Evolutionary conservation across 1,140 invertebrate genomes (phyloP).

Genomic region (Solenopsis invicta): DNA sequence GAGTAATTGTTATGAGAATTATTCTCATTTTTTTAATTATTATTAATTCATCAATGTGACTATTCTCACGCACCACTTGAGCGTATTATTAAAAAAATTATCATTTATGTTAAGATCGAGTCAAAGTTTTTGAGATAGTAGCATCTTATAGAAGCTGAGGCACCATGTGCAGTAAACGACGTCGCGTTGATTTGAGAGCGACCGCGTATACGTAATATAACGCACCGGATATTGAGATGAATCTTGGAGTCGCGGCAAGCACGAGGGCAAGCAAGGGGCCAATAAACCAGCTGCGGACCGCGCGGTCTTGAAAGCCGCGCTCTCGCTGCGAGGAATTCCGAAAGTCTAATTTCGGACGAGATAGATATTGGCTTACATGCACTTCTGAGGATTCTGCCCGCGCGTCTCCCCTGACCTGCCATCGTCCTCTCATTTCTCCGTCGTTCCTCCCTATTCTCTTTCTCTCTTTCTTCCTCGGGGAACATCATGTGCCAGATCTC

Average conservation of each 20-base stretch:
- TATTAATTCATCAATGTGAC: not conserved
- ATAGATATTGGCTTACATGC: conserved; percentile 79
- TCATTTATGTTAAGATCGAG: not conserved
- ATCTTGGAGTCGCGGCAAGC: conserved; percentile 18
- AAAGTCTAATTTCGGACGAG: conserved; percentile 80
- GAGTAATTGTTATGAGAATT: not conserved
- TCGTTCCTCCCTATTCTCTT: conserved; percentile 42
- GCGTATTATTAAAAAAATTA: not conserved
- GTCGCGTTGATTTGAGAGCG: not conserved
- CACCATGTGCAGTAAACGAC: not conserved
- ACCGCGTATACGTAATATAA: not conserved
- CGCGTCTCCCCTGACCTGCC: not conserved
- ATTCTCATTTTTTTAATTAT: not conserved
- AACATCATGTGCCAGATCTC: conserved; percentile 67
- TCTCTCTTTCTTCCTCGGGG: conserved; percentile 23
- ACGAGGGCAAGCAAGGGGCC: conserved; percentile 58
- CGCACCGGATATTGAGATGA: conserved; percentile 43
- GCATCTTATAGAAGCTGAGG: not conserved
- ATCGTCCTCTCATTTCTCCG: conserved; percentile 42
- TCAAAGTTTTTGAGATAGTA: not conserved
- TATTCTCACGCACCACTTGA: not conserved
- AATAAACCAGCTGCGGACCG: conserved; percentile 72
- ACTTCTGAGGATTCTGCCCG: conserved; percentile 72
- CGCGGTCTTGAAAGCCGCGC: conserved; percentile 65
- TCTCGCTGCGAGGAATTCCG: conserved; percentile 74